These are phyloP conservation scores for Leptinotarsa texana DNA, from an alignment of 1,140 invertebrate genomes.

Conservation along the genomic window DNA sequence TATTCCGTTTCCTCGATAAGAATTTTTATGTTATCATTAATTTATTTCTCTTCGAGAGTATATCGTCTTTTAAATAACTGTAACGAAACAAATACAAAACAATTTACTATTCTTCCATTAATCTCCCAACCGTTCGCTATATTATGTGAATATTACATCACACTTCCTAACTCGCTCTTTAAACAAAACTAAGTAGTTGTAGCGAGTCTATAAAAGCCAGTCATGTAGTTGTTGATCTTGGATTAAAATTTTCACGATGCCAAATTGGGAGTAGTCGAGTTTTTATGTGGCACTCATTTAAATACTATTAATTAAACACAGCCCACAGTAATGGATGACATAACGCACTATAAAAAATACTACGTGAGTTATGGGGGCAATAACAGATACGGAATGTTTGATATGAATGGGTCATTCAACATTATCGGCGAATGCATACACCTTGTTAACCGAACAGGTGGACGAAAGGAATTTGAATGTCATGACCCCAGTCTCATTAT, in stretches of 20 bases:
- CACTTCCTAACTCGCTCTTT: not conserved
- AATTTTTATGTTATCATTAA: no score
- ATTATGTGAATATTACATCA: not conserved
- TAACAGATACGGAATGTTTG: not conserved
- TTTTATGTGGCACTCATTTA: slow-evolving; percentile 6
- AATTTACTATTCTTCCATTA: no score
- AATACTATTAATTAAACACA: slow-evolving; percentile 4
- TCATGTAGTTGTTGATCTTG: not conserved
- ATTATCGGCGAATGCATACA: not conserved
- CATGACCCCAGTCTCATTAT: not conserved
- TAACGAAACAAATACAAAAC: no score
- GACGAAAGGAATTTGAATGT: slow-evolving; percentile 5
- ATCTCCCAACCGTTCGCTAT: not conserved
- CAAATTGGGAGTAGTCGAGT: slow-evolving; percentile 1
- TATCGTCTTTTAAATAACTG: no score
- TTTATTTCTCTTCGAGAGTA: no score
- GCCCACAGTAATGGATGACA: slow-evolving; percentile 1
- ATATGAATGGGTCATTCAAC: slow-evolving; percentile 7
- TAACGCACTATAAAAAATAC: slow-evolving; percentile 3
- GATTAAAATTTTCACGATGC: not conserved
- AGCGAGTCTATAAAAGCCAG: not conserved
- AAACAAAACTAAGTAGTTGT: slow-evolving; percentile 8
- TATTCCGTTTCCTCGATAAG: no score
- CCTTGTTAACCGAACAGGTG: not conserved
- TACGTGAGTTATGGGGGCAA: not conserved